These are phyloP conservation scores for Amphipyra tragopoginis DNA, from an alignment of 2,888 invertebrate genomes.

Conservation along the genomic window DNA sequence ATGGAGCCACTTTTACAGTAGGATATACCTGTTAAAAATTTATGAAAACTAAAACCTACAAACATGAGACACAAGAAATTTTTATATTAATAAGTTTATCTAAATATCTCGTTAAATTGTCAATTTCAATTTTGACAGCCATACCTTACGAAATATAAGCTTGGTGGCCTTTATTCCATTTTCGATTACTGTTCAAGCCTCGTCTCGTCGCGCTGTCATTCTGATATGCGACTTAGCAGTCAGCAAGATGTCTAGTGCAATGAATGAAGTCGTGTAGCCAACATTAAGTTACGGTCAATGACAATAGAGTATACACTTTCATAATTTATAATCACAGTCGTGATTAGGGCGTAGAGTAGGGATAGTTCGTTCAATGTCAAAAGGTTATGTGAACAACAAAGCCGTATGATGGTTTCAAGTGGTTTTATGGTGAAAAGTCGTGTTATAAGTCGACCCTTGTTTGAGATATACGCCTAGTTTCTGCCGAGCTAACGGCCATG, in stretches of 20 bases:
- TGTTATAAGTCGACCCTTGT: slow-evolving; percentile 5
- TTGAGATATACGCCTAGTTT: slow-evolving; percentile 1
- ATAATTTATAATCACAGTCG: slow-evolving; percentile 44
- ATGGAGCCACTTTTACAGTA: no score
- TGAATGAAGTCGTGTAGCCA: slow-evolving; percentile 41
- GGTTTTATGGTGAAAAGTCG: not conserved
- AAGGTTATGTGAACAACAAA: slow-evolving; percentile 8
- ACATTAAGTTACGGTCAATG: slow-evolving; percentile 42
- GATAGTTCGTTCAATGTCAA: slow-evolving; percentile 21
- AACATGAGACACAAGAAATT: no score
- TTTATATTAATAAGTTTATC: no score
- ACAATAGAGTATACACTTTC: slow-evolving; percentile 49
- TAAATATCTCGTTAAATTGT: no score
- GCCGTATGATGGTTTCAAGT: slow-evolving; percentile 8
- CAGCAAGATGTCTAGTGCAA: slow-evolving; percentile 37
- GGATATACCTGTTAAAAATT: no score
- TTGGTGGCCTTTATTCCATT: not conserved
- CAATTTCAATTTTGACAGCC: no score
- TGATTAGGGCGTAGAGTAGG: slow-evolving; percentile 44
- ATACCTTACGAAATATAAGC: not conserved
- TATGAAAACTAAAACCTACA: no score
- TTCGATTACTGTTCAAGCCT: not conserved
- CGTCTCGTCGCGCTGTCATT: slow-evolving; percentile 18
- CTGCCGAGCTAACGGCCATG: no score
- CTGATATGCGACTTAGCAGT: slow-evolving; percentile 16